Percentiles rank a stretch among this genome's conserved stretches.
Evolutionary conservation across 2,797 vertebrate species (phyloP).

Genomic region (Galagoides demidoff): DNA sequence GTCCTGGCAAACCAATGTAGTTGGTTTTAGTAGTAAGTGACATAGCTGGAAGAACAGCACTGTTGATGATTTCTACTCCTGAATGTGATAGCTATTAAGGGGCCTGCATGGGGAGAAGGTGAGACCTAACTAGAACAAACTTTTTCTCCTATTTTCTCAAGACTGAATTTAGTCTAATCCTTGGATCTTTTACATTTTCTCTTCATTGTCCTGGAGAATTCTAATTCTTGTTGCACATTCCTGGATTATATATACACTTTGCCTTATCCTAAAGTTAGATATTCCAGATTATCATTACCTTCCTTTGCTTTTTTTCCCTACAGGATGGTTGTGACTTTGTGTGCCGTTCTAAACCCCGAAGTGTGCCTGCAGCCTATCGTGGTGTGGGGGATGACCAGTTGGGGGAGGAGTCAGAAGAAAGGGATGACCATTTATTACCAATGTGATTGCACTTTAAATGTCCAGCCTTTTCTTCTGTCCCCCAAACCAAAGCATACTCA

Average conservation of each 20-base stretch:
- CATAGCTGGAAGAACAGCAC: not conserved
- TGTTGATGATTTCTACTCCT: not conserved
- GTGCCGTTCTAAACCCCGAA: constrained; percentile 93
- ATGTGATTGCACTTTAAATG: constrained; percentile 91
- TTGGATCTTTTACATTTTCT: not conserved
- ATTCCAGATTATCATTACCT: not conserved
- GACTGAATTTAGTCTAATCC: not conserved
- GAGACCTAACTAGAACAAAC: not conserved
- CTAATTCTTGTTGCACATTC: not conserved
- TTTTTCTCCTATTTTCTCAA: not conserved
- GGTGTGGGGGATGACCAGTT: constrained; percentile 92
- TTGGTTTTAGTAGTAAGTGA: not conserved
- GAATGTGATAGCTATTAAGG: not conserved
- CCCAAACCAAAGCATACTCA: constrained; percentile 76
- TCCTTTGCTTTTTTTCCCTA: constrained; percentile 19
- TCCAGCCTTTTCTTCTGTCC: constrained; percentile 48
- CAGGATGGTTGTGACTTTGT: constrained; percentile 99
- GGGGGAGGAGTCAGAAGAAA: constrained; percentile 95
- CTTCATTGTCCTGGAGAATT: not conserved
- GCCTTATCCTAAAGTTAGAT: not conserved
- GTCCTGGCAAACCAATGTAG: not conserved
- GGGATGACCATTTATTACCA: constrained; percentile 97
- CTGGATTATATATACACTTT: not conserved
- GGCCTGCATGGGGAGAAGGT: not conserved
- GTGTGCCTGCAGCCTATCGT: constrained; percentile 90